Percentiles rank a stretch among this genome's conserved stretches.
Conservation (phyloP, 1,140 invertebrate genomes). For the Aphelenchoides fujianensis region DNA sequence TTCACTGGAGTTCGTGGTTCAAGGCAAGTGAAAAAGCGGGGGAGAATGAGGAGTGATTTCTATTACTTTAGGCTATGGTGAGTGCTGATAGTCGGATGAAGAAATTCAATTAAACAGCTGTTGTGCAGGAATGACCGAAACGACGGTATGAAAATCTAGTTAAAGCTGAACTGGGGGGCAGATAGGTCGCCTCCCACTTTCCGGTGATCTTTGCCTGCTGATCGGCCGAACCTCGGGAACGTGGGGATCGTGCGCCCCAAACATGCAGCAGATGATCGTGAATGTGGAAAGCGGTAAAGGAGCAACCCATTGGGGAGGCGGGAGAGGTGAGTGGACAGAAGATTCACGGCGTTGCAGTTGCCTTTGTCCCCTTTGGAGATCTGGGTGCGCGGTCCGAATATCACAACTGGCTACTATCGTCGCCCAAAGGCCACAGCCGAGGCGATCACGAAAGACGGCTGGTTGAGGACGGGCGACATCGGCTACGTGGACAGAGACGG, state of each 20-base stretch:
- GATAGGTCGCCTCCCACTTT: slow-evolving; percentile 38
- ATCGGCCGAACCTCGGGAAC: not conserved
- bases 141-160: too few relatives aligned
- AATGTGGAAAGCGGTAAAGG: slow-evolving; percentile 36
- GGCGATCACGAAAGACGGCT: slow-evolving; percentile 72
- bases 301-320: too few relatives aligned
- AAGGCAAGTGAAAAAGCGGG: too few relatives aligned
- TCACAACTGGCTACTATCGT: slow-evolving; percentile 49
- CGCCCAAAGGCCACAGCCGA: slow-evolving; percentile 62
- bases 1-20: too few relatives aligned
- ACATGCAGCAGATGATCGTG: slow-evolving; percentile 38
- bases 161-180: too few relatives aligned
- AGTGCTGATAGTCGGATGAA: too few relatives aligned
- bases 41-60: too few relatives aligned
- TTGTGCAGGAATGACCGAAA: slow-evolving; percentile 44
- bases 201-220: slow-evolving; percentile 32
- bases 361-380: too few relatives aligned
- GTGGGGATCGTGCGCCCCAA: slow-evolving; percentile 15
- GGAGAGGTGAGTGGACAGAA: too few relatives aligned
- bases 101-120: too few relatives aligned
- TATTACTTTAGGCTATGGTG: slow-evolving; percentile 32
- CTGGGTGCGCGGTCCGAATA: too few relatives aligned
- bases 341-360: too few relatives aligned
- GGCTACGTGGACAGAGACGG: slow-evolving; percentile 74
- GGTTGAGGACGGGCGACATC: slow-evolving; percentile 76